phyloP scores from a whole-genome alignment of 2,797 vertebrate genomes.

The Aeoliscus strigatus region DNA sequence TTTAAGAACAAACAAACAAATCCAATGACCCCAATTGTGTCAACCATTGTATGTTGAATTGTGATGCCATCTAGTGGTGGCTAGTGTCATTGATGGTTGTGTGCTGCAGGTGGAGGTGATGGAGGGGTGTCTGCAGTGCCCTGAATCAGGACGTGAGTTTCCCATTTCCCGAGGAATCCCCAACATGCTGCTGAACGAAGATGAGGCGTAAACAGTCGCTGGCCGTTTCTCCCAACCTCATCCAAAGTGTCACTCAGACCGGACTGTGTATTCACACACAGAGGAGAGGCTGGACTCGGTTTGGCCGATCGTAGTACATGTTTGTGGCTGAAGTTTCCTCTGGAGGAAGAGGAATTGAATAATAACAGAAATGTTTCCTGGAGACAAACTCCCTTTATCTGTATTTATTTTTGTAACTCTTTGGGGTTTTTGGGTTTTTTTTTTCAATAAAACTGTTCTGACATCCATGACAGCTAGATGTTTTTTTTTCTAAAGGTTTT shows the following conservation, averaged over 20 bases:
- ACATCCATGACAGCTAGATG: slow-evolving; percentile 28
- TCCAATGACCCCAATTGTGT: too few relatives aligned
- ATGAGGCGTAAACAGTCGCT: slow-evolving; percentile 69
- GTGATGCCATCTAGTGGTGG: slow-evolving; percentile 11
- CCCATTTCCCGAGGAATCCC: slow-evolving; percentile 89
- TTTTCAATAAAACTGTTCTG: slow-evolving; percentile 61
- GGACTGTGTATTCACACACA: slow-evolving; percentile 13
- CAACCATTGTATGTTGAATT: background rate
- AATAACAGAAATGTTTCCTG: slow-evolving; percentile 35
- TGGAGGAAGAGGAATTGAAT: slow-evolving; percentile 20
- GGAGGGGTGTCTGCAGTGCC: slow-evolving; percentile 86
- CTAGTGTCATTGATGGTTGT: background rate
- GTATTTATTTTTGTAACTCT: slow-evolving; percentile 68
- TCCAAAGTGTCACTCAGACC: background rate
- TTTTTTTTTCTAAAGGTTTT: slow-evolving; percentile 29
- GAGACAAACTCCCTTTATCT: slow-evolving; percentile 46
- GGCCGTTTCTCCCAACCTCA: background rate
- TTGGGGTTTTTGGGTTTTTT: slow-evolving; percentile 14
- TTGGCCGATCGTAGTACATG: slow-evolving; percentile 29
- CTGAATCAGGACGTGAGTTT: slow-evolving; percentile 86
- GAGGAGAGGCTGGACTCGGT: slow-evolving; percentile 27
- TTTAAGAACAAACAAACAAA: too few relatives aligned
- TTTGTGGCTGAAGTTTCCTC: slow-evolving; percentile 2
- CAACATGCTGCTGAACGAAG: slow-evolving; percentile 89
- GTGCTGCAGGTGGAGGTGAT: slow-evolving; percentile 83